Evolutionary conservation across 2,888 invertebrate species (phyloP).

Genomic region (Sesia bembeciformis): DNA sequence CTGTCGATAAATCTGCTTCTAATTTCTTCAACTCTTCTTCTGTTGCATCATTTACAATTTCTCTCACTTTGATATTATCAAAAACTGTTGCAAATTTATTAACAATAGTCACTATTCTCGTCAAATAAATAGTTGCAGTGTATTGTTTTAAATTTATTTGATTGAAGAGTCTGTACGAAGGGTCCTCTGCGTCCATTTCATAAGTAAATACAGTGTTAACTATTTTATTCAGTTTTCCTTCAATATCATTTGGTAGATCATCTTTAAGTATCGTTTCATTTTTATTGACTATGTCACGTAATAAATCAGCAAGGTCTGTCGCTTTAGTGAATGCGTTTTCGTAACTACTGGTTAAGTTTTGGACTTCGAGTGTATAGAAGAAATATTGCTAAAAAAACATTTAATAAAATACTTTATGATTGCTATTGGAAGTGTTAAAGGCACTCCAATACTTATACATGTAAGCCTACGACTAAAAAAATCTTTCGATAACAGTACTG

Average conservation of each 20-base stretch:
- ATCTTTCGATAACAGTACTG: too few species aligned
- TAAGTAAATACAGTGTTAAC: constrained; percentile 38
- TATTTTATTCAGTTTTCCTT: constrained; percentile 31
- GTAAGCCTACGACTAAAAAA: too few species aligned
- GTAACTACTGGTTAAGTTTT: constrained; percentile 42
- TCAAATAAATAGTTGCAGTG: constrained; percentile 36
- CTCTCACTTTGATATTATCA: constrained; percentile 21
- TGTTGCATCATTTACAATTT: constrained; percentile 14
- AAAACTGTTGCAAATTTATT: constrained; percentile 37
- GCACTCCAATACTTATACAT: too few species aligned
- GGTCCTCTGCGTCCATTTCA: constrained; percentile 31
- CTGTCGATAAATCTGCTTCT: constrained; percentile 23
- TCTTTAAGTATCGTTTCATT: constrained; percentile 24
- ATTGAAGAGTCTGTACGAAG: constrained; percentile 34
- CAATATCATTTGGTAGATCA: constrained; percentile 26
- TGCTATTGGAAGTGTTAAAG: too few species aligned
- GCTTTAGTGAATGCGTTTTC: constrained; percentile 37
- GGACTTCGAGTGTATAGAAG: constrained; percentile 37
- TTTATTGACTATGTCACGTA: constrained; percentile 29
- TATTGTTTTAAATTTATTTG: constrained; percentile 46
- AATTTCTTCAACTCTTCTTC: constrained; percentile 26
- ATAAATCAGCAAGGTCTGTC: constrained; percentile 23
- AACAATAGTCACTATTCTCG: constrained; percentile 39
- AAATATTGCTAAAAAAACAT: constrained; percentile 52
- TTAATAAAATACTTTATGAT: too few species aligned